phyloP scores from a whole-genome alignment of 2,888 invertebrate genomes.

The Plagodis pulveraria region DNA sequence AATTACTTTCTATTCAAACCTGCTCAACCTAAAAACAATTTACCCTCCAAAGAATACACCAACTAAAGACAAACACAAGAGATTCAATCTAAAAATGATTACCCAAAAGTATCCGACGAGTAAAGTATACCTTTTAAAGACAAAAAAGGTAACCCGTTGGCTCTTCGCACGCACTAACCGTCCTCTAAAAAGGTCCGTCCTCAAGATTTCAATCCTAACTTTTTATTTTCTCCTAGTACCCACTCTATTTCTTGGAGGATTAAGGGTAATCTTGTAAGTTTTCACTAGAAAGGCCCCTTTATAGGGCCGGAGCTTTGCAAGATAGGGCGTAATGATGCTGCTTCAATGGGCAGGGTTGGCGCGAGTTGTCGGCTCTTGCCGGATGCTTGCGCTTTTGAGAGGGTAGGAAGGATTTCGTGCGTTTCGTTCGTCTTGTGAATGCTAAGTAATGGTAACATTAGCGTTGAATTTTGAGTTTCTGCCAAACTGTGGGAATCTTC shows the following conservation, averaged over 20 bases:
- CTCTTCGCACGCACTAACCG: conserved; percentile 18
- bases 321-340: conserved; percentile 26
- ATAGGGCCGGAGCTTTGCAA: conserved; percentile 13
- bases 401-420: neutral
- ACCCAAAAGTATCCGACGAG: conserved; percentile 7
- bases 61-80: conserved; percentile 12
- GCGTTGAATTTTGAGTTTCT: neutral
- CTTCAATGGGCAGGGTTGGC: conserved; percentile 9
- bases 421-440: neutral
- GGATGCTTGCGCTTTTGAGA: neutral
- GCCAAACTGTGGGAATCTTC: too few species aligned
- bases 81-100: conserved; percentile 24
- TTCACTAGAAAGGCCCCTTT: conserved; percentile 29
- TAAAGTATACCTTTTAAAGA: conserved; percentile 14
- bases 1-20: neutral
- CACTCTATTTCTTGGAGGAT: conserved; percentile 23
- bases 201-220: conserved; percentile 26
- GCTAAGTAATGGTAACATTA: neutral
- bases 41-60: neutral
- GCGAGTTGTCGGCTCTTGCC: neutral
- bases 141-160: conserved; percentile 9
- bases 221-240: conserved; percentile 18
- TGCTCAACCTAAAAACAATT: conserved; percentile 3
- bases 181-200: conserved; percentile 11
- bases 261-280: conserved; percentile 28